Conservation (phyloP, 2,888 invertebrate species). For the Epistrophe eligans region DNA sequence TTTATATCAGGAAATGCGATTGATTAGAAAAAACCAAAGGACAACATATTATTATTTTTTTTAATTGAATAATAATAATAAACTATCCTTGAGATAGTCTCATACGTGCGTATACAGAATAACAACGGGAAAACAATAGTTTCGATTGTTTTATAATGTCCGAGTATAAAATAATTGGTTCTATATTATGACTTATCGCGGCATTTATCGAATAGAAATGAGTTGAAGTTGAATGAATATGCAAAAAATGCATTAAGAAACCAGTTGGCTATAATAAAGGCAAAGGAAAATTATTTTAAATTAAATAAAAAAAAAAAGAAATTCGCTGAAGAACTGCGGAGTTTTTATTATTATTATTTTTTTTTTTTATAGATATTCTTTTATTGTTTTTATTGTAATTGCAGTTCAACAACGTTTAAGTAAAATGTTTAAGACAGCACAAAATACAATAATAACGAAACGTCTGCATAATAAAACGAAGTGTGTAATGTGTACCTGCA, state of each 20-base stretch:
- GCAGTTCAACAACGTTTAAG: conserved; percentile 25
- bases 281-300: conserved; percentile 7
- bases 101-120: conserved; percentile 38
- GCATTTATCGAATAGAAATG: conserved; percentile 57
- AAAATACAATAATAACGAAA: conserved; percentile 18
- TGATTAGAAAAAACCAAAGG: conserved; percentile 38
- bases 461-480: conserved; percentile 28
- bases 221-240: conserved; percentile 36
- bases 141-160: conserved; percentile 39
- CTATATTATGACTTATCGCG: conserved; percentile 33
- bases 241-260: conserved; percentile 11
- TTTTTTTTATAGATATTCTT: neutral
- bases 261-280: neutral
- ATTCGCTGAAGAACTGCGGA: conserved; percentile 7
- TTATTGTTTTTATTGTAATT: conserved; percentile 11
- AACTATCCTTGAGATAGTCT: conserved; percentile 32
- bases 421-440: neutral
- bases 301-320: neutral
- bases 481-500: no score
- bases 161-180: conserved; percentile 24
- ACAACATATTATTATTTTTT: conserved; percentile 46
- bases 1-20: conserved; percentile 23
- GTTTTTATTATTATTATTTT: conserved; percentile 13
- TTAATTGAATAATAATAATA: neutral
- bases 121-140: conserved; percentile 41